These are phyloP conservation scores for Neodiprion fabricii DNA, from an alignment of 1,140 invertebrate species.

Conservation along the genomic window DNA sequence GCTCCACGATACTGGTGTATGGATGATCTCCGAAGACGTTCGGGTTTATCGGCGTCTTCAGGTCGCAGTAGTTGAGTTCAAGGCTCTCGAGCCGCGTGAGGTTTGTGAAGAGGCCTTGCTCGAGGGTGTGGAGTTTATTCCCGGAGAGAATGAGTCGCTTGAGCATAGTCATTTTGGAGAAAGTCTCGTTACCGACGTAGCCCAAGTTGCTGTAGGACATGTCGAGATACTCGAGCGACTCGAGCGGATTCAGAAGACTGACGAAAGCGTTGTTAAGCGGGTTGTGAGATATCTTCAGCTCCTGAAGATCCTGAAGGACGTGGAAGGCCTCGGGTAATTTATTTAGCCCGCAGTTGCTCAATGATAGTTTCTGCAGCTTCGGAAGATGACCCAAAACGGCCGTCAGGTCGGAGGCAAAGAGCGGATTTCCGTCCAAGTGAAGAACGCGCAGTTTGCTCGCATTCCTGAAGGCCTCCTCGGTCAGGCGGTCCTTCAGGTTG, in stretches of 20 bases:
- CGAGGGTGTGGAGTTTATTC: constrained; percentile 71
- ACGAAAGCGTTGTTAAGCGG: constrained; percentile 74
- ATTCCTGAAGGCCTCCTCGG: constrained; percentile 73
- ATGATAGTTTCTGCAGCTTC: constrained; percentile 70
- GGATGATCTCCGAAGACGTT: constrained; percentile 73
- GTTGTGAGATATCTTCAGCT: constrained; percentile 74
- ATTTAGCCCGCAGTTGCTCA: constrained; percentile 71
- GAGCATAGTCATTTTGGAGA: constrained; percentile 73
- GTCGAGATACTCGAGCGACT: constrained; percentile 72
- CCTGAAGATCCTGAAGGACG: constrained; percentile 69
- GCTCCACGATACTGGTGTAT: constrained; percentile 70
- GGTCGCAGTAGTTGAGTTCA: constrained; percentile 73
- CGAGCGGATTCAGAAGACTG: constrained; percentile 69
- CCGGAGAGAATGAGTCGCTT: constrained; percentile 72
- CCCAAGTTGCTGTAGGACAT: constrained; percentile 77
- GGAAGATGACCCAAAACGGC: constrained; percentile 71
- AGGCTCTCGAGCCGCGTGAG: constrained; percentile 70
- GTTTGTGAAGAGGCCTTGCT: constrained; percentile 73
- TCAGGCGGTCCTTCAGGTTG: constrained; percentile 69
- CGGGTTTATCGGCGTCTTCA: constrained; percentile 68
- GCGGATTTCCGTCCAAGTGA: constrained; percentile 71
- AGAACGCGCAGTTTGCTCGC: constrained; percentile 71
- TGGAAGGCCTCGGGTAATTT: constrained; percentile 72
- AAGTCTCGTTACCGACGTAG: constrained; percentile 70
- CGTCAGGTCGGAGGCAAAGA: constrained; percentile 71